Evolutionary conservation across 2,113 vertebrate species (phyloP).

Genomic region (Coptodon bakossiorum): DNA sequence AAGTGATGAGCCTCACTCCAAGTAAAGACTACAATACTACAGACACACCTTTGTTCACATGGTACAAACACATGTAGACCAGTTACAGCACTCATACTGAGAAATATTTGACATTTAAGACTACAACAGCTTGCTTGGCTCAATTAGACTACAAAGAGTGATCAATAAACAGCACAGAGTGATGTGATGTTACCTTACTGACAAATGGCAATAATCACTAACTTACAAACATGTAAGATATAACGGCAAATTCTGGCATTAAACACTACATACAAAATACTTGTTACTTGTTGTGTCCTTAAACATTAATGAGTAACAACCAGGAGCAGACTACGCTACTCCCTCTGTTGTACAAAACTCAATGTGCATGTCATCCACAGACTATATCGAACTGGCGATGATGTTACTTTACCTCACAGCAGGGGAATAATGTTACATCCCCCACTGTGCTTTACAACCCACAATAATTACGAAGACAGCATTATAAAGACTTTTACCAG

Average conservation of each 20-base stretch:
- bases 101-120: conserved; percentile 16
- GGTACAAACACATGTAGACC: neutral
- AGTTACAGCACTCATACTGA: neutral
- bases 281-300: neutral
- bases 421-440: conserved; percentile 32
- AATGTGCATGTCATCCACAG: neutral
- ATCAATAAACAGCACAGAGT: conserved; percentile 6
- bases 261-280: neutral
- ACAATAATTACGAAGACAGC: conserved; percentile 41
- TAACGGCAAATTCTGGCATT: neutral
- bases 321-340: neutral
- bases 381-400: neutral
- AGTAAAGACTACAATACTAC: neutral
- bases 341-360: neutral
- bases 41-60: neutral
- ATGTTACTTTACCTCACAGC: conserved; percentile 45
- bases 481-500: conserved; percentile 32
- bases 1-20: neutral
- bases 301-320: neutral
- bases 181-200: neutral
- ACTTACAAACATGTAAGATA: neutral
- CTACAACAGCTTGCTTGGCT: conserved; percentile 2
- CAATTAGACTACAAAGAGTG: neutral
- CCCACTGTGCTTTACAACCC: conserved; percentile 25
- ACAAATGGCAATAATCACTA: neutral